These are phyloP conservation scores for Drosophila nigrodunni DNA, from an alignment of 1,140 invertebrate genomes.

Conservation along the genomic window DNA sequence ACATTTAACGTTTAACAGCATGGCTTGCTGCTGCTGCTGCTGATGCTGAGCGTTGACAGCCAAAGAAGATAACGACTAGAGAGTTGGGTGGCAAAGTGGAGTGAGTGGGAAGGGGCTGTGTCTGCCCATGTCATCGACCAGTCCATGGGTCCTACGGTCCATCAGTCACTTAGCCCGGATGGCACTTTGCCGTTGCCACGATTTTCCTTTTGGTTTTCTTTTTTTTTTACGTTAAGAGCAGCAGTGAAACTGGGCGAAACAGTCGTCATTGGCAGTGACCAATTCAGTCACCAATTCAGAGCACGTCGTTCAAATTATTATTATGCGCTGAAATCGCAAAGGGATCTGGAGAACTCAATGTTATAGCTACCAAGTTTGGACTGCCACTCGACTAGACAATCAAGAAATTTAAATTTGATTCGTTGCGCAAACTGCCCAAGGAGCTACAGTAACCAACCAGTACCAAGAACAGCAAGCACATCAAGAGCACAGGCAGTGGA, in stretches of 20 bases:
- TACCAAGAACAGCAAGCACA: too few species aligned
- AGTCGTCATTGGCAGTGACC: slow-evolving; percentile 59
- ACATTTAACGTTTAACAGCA: slow-evolving; percentile 51
- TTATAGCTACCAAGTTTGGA: slow-evolving; percentile 55
- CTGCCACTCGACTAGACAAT: slow-evolving; percentile 81
- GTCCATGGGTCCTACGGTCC: slow-evolving; percentile 22
- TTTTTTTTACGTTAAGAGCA: slow-evolving; percentile 17
- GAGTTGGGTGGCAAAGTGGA: too few species aligned
- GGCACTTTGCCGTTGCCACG: slow-evolving; percentile 59
- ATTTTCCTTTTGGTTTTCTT: slow-evolving; percentile 16
- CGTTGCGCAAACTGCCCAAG: slow-evolving; percentile 76
- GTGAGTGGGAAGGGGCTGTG: background rate
- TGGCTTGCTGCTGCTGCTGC: slow-evolving; percentile 70
- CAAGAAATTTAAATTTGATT: slow-evolving; percentile 84
- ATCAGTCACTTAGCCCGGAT: slow-evolving; percentile 70
- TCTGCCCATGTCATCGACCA: slow-evolving; percentile 50
- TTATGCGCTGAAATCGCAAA: slow-evolving; percentile 82
- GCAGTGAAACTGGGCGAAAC: slow-evolving; percentile 20
- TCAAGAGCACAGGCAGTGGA: too few species aligned
- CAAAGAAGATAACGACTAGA: slow-evolving; percentile 54
- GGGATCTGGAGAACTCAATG: slow-evolving; percentile 66
- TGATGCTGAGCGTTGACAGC: slow-evolving; percentile 69
- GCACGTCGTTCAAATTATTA: slow-evolving; percentile 82
- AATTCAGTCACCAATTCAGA: slow-evolving; percentile 68
- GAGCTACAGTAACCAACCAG: slow-evolving; percentile 21